These are phyloP conservation scores for Neofelis nebulosa DNA, from an alignment of 2,113 vertebrate genomes.

Conservation along the genomic window DNA sequence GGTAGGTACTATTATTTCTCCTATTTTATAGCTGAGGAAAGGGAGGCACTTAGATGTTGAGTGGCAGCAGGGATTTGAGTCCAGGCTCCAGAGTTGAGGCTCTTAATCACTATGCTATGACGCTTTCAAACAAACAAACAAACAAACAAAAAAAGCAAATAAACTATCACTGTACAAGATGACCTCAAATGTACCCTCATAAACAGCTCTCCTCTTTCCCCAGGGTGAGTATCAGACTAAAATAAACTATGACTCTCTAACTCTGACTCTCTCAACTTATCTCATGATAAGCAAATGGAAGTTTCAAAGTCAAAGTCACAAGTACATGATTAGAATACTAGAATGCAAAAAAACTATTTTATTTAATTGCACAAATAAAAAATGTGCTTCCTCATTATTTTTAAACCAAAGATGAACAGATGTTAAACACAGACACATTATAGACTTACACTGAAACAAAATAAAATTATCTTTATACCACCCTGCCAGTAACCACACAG, in stretches of 20 bases:
- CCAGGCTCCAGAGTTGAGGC: background rate
- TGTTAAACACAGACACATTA: background rate
- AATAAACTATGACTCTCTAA: background rate
- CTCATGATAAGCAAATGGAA: constrained; percentile 17
- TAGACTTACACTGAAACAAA: background rate
- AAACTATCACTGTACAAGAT: background rate
- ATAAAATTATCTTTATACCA: background rate
- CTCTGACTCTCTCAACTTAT: constrained; percentile 15
- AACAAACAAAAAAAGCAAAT: constrained; percentile 3
- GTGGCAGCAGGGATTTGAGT: background rate
- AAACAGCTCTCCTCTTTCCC: background rate
- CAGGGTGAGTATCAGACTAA: background rate
- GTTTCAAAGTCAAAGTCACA: constrained; percentile 37
- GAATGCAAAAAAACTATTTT: background rate
- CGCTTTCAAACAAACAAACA: background rate
- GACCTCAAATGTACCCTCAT: background rate
- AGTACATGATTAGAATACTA: background rate
- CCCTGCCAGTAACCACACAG: background rate
- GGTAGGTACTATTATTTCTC: background rate
- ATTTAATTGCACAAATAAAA: constrained; percentile 25
- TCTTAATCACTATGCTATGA: background rate
- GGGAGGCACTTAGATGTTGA: background rate
- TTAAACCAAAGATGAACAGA: background rate
- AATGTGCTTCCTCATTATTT: constrained; percentile 11
- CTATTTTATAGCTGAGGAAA: background rate